A percentile compares a stretch with the other conserved stretches of the same genome.
Conservation (phyloP, 2,113 vertebrate species). For the Hyperoodon ampullatus region DNA sequence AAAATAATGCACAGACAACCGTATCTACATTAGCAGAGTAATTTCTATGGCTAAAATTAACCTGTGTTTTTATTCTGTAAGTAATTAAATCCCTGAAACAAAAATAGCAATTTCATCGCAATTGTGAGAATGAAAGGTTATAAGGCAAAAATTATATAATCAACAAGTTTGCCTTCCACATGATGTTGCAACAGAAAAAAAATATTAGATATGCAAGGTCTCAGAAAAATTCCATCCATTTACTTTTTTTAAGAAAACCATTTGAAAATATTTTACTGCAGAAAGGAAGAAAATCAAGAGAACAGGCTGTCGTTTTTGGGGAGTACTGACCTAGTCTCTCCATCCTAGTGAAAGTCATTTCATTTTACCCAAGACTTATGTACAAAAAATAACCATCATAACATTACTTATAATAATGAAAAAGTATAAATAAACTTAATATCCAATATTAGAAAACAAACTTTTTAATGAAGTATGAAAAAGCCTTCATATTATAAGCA, state of each 20-base stretch:
- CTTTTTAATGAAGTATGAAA: not conserved
- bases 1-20: not conserved
- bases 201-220: not conserved
- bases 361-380: not conserved
- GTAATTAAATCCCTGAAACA: not conserved
- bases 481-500: not conserved
- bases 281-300: not conserved
- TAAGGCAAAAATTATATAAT: not conserved
- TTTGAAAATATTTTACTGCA: constrained; percentile 16
- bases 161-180: not conserved
- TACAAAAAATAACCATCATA: not conserved
- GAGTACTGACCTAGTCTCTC: not conserved
- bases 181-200: not conserved
- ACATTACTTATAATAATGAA: not conserved
- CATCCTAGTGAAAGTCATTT: not conserved
- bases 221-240: not conserved
- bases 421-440: not conserved
- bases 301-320: not conserved
- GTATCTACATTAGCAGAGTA: not conserved
- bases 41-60: not conserved
- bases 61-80: not conserved
- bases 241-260: not conserved
- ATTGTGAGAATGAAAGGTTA: not conserved
- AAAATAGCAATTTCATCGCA: not conserved
- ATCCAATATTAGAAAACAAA: not conserved